A percentile compares a stretch with the other conserved stretches of the same genome.
phyloP scores from a whole-genome alignment of 2,797 vertebrate genomes.

The Amazona ochrocephala region DNA sequence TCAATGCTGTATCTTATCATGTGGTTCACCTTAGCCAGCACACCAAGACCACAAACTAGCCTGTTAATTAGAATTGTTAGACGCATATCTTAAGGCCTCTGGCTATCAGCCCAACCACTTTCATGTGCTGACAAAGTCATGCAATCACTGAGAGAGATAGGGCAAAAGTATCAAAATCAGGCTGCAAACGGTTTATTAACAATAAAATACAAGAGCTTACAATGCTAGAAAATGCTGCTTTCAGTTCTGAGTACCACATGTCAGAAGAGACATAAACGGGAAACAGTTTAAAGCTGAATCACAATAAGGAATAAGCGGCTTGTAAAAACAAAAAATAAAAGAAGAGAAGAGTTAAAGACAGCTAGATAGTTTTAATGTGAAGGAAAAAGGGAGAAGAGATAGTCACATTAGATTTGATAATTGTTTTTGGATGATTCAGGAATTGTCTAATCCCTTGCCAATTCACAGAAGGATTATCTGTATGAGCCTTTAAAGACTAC shows the following conservation, averaged over 20 bases:
- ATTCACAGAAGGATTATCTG: neutral
- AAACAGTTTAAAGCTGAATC: neutral
- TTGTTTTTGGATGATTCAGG: neutral
- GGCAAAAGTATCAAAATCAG: neutral
- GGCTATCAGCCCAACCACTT: neutral
- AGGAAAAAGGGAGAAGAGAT: neutral
- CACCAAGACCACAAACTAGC: neutral
- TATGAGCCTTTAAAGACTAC: neutral
- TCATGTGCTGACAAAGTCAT: neutral
- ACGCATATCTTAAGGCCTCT: neutral
- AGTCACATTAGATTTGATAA: neutral
- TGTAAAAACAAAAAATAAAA: neutral
- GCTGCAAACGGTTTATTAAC: neutral
- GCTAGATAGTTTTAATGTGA: neutral
- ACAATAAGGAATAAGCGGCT: neutral
- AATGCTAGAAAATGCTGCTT: neutral
- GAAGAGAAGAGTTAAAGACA: neutral
- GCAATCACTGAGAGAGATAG: neutral
- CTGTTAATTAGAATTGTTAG: neutral
- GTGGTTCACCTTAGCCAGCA: neutral
- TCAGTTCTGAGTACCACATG: neutral
- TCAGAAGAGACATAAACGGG: neutral
- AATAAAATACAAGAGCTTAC: neutral
- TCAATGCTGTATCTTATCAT: neutral
- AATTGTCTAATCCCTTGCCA: neutral